These are phyloP conservation scores for Archocentrus centrarchus DNA, from an alignment of 2,113 vertebrate species.

Conservation along the genomic window DNA sequence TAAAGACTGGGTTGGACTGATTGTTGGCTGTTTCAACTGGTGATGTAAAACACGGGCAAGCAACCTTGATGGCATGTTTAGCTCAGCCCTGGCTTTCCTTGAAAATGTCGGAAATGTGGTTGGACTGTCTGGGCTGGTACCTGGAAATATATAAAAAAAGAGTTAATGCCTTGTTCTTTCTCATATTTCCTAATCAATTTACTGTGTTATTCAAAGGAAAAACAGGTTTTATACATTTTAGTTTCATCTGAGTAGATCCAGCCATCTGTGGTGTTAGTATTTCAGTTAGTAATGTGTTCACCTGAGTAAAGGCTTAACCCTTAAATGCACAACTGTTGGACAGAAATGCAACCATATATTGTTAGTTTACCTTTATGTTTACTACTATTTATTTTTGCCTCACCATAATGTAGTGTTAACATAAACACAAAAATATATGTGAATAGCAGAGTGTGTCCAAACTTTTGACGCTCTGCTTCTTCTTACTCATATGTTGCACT, in stretches of 20 bases:
- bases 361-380: not conserved
- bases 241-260: not conserved
- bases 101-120: slow-evolving; percentile 6
- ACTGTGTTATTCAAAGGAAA: not conserved
- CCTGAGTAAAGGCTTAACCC: not conserved
- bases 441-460: too few relatives aligned
- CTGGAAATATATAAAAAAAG: slow-evolving; percentile 39
- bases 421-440: not conserved
- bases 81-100: slow-evolving; percentile 9
- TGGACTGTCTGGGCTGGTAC: not conserved
- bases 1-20: slow-evolving; percentile 13
- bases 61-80: not conserved
- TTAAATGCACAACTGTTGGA: not conserved
- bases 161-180: not conserved
- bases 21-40: slow-evolving; percentile 11
- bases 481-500: not conserved
- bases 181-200: not conserved
- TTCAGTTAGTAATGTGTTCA: not conserved
- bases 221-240: too few relatives aligned
- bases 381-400: not conserved
- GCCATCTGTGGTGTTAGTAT: not conserved
- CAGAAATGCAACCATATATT: not conserved
- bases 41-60: slow-evolving; percentile 12
- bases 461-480: not conserved
- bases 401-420: not conserved